A percentile compares a stretch with the other conserved stretches of the same genome.
phyloP scores from a whole-genome alignment of 2,888 invertebrate species.

The Mythimna lalbum region DNA sequence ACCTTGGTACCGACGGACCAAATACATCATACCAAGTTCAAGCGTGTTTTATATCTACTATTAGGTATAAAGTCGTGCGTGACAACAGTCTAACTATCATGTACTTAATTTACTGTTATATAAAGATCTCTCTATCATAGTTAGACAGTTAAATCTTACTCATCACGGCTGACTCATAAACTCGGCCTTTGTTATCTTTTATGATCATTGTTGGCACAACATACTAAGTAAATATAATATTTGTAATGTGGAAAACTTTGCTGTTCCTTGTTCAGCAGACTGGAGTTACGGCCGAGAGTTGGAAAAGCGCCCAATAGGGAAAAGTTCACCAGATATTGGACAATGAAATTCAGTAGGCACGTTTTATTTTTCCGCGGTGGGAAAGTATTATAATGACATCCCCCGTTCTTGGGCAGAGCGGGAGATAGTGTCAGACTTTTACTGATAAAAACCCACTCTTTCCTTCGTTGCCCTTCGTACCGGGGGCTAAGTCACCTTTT shows the following conservation, averaged over 20 bases:
- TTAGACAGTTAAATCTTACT: slow-evolving; percentile 32
- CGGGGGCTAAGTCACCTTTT: no score
- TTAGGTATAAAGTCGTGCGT: slow-evolving; percentile 12
- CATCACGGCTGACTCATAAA: slow-evolving; percentile 47
- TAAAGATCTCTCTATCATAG: slow-evolving; percentile 12
- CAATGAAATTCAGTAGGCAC: not conserved
- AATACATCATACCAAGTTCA: no score
- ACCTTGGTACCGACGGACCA: no score
- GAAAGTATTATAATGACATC: no score
- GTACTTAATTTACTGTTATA: not conserved
- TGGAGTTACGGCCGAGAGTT: slow-evolving; percentile 11
- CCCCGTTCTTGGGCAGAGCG: no score
- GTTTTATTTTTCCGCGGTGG: no score
- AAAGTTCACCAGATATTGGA: not conserved
- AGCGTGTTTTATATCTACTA: no score
- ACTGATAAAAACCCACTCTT: no score
- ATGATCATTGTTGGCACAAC: slow-evolving; percentile 40
- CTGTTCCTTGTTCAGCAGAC: not conserved
- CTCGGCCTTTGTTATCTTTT: slow-evolving; percentile 45
- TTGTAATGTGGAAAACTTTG: slow-evolving; percentile 31
- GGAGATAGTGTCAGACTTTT: no score
- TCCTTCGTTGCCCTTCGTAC: no score
- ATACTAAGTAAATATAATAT: slow-evolving; percentile 19
- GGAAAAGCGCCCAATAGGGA: slow-evolving; percentile 32
- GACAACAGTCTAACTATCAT: slow-evolving; percentile 1